Conservation (phyloP, 2,113 vertebrate species). For the Centropus bengalensis region DNA sequence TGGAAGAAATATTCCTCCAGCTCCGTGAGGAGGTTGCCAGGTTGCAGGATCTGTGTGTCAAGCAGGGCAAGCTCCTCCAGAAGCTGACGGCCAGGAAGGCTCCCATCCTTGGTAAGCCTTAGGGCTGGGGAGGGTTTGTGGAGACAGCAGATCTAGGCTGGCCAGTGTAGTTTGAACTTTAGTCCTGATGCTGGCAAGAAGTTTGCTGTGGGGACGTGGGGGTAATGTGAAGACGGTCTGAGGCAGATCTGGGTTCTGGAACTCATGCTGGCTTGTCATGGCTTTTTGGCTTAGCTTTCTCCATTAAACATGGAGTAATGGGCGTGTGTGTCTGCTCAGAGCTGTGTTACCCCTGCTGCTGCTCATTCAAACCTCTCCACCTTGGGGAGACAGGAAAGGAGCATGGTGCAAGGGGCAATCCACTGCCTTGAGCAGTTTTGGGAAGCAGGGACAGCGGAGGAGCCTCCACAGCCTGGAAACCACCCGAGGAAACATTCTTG, state of each 20-base stretch:
- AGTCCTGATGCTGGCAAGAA: neutral
- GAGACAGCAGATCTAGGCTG: accelerated
- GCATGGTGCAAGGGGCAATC: neutral
- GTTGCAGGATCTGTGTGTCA: constrained; percentile 79
- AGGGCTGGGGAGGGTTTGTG: neutral
- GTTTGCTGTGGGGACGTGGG: neutral
- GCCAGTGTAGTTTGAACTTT: no score
- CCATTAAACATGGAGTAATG: accelerated
- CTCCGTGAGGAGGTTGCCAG: constrained; percentile 78
- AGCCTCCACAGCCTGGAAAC: neutral
- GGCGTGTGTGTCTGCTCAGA: neutral
- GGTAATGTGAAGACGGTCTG: neutral
- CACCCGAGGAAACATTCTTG: accelerated
- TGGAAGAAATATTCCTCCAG: constrained; percentile 79
- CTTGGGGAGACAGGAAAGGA: neutral
- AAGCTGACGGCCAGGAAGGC: constrained; percentile 61
- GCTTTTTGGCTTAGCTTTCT: neutral
- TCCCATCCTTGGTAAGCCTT: neutral
- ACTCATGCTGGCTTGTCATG: neutral
- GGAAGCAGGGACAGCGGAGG: neutral
- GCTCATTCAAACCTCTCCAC: neutral
- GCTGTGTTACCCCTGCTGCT: accelerated
- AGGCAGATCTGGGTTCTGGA: neutral
- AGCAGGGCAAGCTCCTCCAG: constrained; percentile 80
- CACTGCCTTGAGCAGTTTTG: neutral